A percentile compares a stretch with the other conserved stretches of the same genome.
Evolutionary conservation across 2,888 invertebrate genomes (phyloP).

Genomic region (Nudaria mundana): DNA sequence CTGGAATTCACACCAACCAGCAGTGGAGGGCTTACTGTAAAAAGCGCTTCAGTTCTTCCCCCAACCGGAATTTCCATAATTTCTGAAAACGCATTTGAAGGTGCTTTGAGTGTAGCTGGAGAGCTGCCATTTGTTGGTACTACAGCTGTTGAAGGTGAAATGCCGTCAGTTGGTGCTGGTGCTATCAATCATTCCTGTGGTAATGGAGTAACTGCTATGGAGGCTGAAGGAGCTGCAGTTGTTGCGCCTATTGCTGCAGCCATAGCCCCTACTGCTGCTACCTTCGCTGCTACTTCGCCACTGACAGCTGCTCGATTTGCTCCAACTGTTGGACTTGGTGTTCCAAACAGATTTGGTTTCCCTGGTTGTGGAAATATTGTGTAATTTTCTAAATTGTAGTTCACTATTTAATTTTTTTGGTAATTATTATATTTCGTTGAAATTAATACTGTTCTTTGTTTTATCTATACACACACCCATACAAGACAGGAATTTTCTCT

Average conservation of each 20-base stretch:
- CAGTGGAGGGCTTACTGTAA: slow-evolving; percentile 36
- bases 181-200: slow-evolving; percentile 42
- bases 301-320: not conserved
- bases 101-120: slow-evolving; percentile 39
- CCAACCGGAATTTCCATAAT: slow-evolving; percentile 42
- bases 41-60: slow-evolving; percentile 36
- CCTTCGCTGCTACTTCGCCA: not conserved
- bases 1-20: slow-evolving; percentile 24
- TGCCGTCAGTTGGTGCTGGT: slow-evolving; percentile 42
- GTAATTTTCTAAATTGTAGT: slow-evolving; percentile 3
- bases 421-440: no score
- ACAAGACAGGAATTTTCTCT: no score
- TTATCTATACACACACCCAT: no score
- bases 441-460: no score
- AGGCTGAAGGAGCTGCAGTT: slow-evolving; percentile 20
- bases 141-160: slow-evolving; percentile 38
- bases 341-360: slow-evolving; percentile 3
- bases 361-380: slow-evolving; percentile 3
- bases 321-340: slow-evolving; percentile 3
- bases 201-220: slow-evolving; percentile 36
- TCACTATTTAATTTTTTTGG: no score
- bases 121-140: slow-evolving; percentile 44
- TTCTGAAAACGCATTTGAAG: slow-evolving; percentile 46
- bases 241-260: not conserved
- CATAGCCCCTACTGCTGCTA: not conserved